Evolutionary conservation across 2,113 vertebrate genomes (phyloP), one percentile per base, ranked within the genome.

Genomic region (Blennius ocellaris): DNA sequence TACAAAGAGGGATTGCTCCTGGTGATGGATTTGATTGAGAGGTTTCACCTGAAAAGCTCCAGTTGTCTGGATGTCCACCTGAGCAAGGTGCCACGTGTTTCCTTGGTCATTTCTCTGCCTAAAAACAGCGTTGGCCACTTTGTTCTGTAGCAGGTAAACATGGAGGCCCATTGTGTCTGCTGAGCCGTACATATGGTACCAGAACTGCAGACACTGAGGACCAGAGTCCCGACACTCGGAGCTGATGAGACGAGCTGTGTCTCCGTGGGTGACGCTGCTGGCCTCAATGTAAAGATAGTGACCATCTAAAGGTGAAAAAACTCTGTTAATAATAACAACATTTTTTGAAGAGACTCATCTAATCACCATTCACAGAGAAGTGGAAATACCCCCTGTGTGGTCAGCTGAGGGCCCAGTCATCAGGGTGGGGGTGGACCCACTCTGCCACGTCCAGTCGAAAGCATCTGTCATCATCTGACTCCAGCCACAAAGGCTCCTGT

Each of bases 141-240:
- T 78, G 2, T 74, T 54, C 8, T 93, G 76, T 15, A 88, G 8
- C 11, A 91, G 55, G 48, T 93, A 93, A 5, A 95, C 87, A 1
- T 69, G 61, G 64, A 96, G 86, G 39, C 89, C 89, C 95, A 95
- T 95, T 7, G 80, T 69, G 7, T 76, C 1, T 1, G 91, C 90
- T 5, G 51, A 73, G 41, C 95, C 94, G 0, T 94, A 92, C 91
- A 95, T 96, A 85, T 96, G 94, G 66, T 95, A 95, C 95, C 95
- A 95, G 89, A 96, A 95, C 76, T 92, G 90, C 73, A 96, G 90
- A 86, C 95, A 96, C 69, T 94, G 86, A 0, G 73, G 62, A 73
- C 94, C 94, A 37, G 82, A 49, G 2, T 67, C 80, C 11, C 74
- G 61, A 71, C 95, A 94, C 55, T 83, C 79, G 0, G 91, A 72